Base-by-base conservation (phyloP, 2,888 invertebrate genomes). In the Dryadula phaetusa region DNA sequence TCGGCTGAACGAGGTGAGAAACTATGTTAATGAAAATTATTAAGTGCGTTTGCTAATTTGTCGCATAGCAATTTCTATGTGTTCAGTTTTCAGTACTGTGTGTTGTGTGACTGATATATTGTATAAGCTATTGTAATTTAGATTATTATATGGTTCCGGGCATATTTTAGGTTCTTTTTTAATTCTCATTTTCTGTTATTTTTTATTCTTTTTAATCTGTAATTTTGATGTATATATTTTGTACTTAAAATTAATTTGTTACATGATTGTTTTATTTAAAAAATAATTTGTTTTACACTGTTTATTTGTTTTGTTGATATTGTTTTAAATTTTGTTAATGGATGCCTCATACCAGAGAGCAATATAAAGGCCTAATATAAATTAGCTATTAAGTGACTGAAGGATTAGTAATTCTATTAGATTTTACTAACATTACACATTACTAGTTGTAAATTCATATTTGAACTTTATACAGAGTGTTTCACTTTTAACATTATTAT, bases 1-100 rank as follows among this genome's bases (percentile, higher is more conserved):
- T 74, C 82, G 79, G 75, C 71, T 92, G 64, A 84, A 77, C 18
- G 89, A 92, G 75, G 85, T 92, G 70, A 82, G 73, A 67, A 86
- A 86, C 81, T 86, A 85, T 87, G 76, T 70, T 65, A 77, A 73
- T 69, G 81, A 85, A 62, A 83, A 84, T 75, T 79, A 77, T 70
- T 81, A 81, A 76, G 64, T 66, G 54, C 16, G 60, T 61, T 71
- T 75, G 71, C 25, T 64, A 10, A 44, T 32, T 56, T 18, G 47
- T 62, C 22, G 8, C 53, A 69, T 61, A 62, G 67, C 63, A 54
- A 76, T 72, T 62, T 62, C 54, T 69, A 66, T 68, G 67, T 71
- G 70, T 73, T 69, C 64, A 74, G 69, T 73, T 77, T 71, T 69
- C 53, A 18, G 40, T 70, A 58, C 63, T 49, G 47, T 58, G 62